Evolutionary conservation across 2,888 invertebrate species (phyloP).

Genomic region (Parapristionchus giblindavisi): DNA sequence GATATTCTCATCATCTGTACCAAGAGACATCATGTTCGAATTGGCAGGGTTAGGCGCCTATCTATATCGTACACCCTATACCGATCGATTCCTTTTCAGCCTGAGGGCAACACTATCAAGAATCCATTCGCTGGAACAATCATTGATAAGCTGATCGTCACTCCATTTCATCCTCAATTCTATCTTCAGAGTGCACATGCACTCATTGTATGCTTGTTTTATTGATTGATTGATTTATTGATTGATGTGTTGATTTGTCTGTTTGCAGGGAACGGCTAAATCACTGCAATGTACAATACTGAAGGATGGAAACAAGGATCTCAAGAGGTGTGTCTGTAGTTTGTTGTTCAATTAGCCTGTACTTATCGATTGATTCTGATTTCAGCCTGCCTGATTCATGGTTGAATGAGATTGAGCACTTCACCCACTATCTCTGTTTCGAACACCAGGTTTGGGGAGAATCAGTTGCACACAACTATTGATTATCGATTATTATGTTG

Average conservation of each 20-base stretch:
- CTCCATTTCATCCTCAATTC: constrained; percentile 9
- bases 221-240: no score
- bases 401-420: constrained; percentile 12
- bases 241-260: background rate
- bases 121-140: constrained; percentile 2
- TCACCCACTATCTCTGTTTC: background rate
- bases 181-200: background rate
- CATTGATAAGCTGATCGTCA: constrained; percentile 8
- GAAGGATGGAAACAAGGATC: background rate
- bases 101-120: no score
- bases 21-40: constrained; percentile 12
- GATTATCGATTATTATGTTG: no score
- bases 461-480: no score
- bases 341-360: background rate
- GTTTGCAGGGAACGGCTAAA: constrained; percentile 21
- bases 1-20: background rate
- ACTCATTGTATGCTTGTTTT: constrained; percentile 6
- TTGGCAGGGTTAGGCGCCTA: background rate
- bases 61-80: no score
- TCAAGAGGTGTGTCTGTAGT: constrained; percentile 11
- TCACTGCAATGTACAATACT: constrained; percentile 9
- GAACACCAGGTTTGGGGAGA: constrained; percentile 9
- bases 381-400: background rate
- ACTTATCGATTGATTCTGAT: background rate
- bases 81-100: background rate